A percentile compares a stretch with the other conserved stretches of the same genome.
Conservation (phyloP, 2,113 vertebrate species). For the Anguilla japonica region DNA sequence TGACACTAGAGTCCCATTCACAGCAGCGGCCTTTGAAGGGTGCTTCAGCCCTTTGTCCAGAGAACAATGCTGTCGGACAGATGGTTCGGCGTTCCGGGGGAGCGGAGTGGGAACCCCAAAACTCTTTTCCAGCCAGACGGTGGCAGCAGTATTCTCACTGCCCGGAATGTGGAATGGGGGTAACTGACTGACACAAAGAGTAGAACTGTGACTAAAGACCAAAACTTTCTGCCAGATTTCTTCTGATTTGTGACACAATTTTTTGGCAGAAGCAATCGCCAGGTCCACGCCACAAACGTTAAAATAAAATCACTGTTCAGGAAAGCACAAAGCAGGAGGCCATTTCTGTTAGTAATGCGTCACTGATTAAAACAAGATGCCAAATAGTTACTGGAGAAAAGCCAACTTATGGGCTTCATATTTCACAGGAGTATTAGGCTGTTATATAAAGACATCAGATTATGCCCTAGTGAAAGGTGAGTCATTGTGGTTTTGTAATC, state of each 20-base stretch:
- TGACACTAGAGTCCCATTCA: slow-evolving; percentile 43
- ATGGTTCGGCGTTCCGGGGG: slow-evolving; percentile 41
- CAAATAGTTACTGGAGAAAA: slow-evolving; percentile 25
- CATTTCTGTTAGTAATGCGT: not conserved
- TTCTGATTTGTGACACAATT: not conserved
- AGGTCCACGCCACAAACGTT: not conserved
- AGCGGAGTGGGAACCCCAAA: slow-evolving; percentile 21
- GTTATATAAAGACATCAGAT: slow-evolving; percentile 8
- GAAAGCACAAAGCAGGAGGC: not conserved
- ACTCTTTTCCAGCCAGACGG: slow-evolving; percentile 31
- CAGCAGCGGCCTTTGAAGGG: slow-evolving; percentile 39
- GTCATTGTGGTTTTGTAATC: slow-evolving; percentile 4
- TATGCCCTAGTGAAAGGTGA: not conserved
- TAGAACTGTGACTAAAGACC: not conserved
- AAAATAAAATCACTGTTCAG: slow-evolving; percentile 10
- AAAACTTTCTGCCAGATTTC: not conserved
- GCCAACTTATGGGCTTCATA: slow-evolving; percentile 28
- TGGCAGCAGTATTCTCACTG: slow-evolving; percentile 15
- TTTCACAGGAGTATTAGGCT: not conserved
- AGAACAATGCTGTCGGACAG: slow-evolving; percentile 55
- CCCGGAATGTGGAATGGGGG: not conserved
- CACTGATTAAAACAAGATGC: slow-evolving; percentile 37
- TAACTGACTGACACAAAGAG: not conserved
- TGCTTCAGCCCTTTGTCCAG: slow-evolving; percentile 45
- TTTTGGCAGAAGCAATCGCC: not conserved